A percentile compares a stretch with the other conserved stretches of the same genome.
Conservation (phyloP, 2,113 vertebrate genomes). For the Eira barbara region DNA sequence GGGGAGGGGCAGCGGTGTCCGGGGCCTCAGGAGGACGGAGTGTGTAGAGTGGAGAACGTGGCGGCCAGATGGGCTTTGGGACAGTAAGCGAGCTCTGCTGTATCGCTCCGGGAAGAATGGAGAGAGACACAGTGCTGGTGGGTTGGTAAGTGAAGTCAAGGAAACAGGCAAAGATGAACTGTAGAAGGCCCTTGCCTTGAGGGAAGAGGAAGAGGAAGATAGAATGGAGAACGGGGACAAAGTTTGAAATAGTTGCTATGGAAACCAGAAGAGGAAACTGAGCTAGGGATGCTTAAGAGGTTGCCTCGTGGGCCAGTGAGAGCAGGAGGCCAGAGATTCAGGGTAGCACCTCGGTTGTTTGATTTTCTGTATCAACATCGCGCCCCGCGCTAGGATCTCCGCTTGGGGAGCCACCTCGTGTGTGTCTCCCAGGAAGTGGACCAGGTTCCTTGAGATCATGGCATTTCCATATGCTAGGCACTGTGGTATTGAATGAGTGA, state of each 20-base stretch:
- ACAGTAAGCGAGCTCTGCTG: not conserved
- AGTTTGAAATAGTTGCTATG: not conserved
- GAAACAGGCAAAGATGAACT: not conserved
- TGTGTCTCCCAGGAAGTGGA: not conserved
- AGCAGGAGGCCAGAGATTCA: not conserved
- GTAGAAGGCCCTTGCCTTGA: not conserved
- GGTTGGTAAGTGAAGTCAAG: not conserved
- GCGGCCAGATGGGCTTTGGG: not conserved
- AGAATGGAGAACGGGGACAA: not conserved
- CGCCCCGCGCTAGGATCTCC: not conserved
- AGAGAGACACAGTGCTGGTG: not conserved
- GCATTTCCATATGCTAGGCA: not conserved
- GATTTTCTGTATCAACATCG: not conserved
- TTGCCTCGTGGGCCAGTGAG: not conserved
- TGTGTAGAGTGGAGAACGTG: too few relatives aligned
- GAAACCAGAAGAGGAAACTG: not conserved
- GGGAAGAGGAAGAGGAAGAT: not conserved
- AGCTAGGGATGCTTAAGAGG: not conserved
- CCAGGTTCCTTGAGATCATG: not conserved
- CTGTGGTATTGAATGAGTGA: not conserved
- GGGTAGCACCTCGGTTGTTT: accelerated
- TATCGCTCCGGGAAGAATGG: not conserved
- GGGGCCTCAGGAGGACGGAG: too few relatives aligned
- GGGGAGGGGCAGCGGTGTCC: not conserved
- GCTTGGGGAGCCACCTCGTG: not conserved